Evolutionary conservation across 2,113 vertebrate genomes (phyloP), one percentile per base, ranked within the genome.

Genomic region (Crotalus horridus): DNA sequence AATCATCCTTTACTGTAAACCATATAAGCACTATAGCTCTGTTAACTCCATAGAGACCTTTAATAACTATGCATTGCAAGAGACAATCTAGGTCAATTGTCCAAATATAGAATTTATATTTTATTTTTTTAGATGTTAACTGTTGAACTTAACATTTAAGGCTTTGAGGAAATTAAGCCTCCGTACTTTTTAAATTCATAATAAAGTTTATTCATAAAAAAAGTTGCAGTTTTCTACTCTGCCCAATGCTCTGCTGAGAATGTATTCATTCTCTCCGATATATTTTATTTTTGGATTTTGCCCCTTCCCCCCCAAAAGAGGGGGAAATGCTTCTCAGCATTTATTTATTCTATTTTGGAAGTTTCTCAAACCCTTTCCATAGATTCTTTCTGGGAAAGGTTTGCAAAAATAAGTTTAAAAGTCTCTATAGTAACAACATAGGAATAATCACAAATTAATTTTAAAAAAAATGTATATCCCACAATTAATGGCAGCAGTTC

Each of bases 1-100:
- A 97, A 96, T 94, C 96, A 94, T 93, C 94, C 96, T 96, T 97
- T 95, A 92, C 93, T 97, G 29, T 94, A 94, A 96, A 96, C 89
- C 94, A 90, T 81, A 81, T 92, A 91, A 23, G 95, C 94, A 88
- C 96, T 95, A 91, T 56, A 94, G 94, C 95, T 96, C 56, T 6
- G 90, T 85, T 95, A 96, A 92, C 96, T 96, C 95, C 91, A 59
- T 95, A 94, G 96, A 96, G 94, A 94, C 94, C 95, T 94, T 64
- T 89, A 90, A 94, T 94, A 96, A 86, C 92, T 93, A 74, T 91
- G 92, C 95, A 93, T 58, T 91, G 94, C 94, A 93, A 64, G 91
- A 93, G 87, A 92, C 92, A 95, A 96, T 96, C 95, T 94, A 96
- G 96, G 97, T 96, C 93, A 95, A 23, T 74, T 93, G 55, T 15